A percentile compares a stretch with the other conserved stretches of the same genome.
These are phyloP conservation scores for Abscondita cerata DNA, from an alignment of 2,888 invertebrate genomes.

Conservation along the genomic window DNA sequence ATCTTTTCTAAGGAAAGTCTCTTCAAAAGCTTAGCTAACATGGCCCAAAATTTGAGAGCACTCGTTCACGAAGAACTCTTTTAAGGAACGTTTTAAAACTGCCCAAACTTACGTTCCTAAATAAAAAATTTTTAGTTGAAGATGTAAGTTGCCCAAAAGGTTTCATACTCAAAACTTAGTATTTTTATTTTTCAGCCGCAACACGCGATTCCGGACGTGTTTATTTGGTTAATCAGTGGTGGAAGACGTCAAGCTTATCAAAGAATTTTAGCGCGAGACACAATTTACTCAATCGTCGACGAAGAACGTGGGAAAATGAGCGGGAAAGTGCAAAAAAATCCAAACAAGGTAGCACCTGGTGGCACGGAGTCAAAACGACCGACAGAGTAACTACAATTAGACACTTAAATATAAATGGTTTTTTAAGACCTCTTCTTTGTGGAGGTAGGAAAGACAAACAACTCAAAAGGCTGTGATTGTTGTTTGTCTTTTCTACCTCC, in stretches of 20 bases:
- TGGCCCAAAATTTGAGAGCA: constrained; percentile 77
- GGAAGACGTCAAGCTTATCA: constrained; percentile 88
- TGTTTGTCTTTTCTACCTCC: no score
- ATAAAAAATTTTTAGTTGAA: constrained; percentile 76
- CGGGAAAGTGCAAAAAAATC: constrained; percentile 80
- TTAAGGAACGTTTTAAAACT: constrained; percentile 81
- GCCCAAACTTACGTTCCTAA: constrained; percentile 76
- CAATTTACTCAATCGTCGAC: constrained; percentile 80
- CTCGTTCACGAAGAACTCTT: constrained; percentile 78
- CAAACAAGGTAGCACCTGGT: no score
- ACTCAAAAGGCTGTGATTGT: no score
- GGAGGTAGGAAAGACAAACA: no score
- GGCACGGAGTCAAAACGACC: no score
- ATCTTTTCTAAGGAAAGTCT: no score
- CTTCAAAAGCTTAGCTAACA: constrained; percentile 73
- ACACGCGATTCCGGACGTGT: constrained; percentile 85
- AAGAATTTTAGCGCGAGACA: constrained; percentile 76
- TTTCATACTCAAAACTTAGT: not conserved
- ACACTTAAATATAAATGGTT: no score
- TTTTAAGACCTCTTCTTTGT: no score
- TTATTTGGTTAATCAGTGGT: constrained; percentile 87
- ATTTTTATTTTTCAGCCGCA: constrained; percentile 69
- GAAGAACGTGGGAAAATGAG: constrained; percentile 82
- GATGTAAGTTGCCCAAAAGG: constrained; percentile 70
- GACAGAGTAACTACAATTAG: no score